These are phyloP conservation scores for Drosophila neocordata DNA, from an alignment of 1,140 invertebrate genomes.

Conservation along the genomic window DNA sequence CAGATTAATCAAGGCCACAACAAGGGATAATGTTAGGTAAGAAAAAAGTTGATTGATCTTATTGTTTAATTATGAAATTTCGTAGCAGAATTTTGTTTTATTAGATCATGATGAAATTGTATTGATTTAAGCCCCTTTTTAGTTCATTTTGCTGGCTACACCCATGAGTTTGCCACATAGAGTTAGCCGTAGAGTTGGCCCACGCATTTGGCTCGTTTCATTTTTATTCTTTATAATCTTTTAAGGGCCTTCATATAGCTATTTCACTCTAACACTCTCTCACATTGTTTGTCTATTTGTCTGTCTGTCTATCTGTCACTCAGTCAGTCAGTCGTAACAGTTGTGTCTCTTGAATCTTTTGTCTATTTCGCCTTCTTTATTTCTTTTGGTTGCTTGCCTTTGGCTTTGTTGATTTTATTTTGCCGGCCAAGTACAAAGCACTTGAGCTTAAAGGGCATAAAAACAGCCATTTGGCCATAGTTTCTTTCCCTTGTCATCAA, in stretches of 20 bases:
- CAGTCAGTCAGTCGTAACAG: not conserved
- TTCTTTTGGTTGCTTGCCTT: conserved; percentile 23
- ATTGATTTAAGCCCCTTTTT: not conserved
- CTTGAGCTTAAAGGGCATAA: conserved; percentile 49
- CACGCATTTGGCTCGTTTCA: conserved; percentile 15
- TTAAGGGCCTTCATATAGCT: conserved; percentile 40
- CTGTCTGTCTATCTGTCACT: conserved; percentile 32
- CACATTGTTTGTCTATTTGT: no score
- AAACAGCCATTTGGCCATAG: not conserved
- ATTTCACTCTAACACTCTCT: no score
- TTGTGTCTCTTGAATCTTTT: conserved; percentile 47
- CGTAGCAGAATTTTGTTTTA: no score
- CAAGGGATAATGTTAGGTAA: no score
- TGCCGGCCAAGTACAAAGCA: conserved; percentile 53
- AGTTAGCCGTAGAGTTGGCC: not conserved
- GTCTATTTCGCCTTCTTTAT: conserved; percentile 42
- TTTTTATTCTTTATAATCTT: conserved; percentile 69
- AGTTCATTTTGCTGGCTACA: not conserved
- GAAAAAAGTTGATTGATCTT: not conserved
- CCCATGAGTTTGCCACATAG: not conserved
- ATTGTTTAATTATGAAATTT: no score
- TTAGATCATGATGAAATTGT: no score
- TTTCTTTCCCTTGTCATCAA: not conserved
- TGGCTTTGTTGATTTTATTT: conserved; percentile 55
- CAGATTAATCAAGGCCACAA: not conserved